These are phyloP conservation scores for Lasioglossum marginatum DNA, from an alignment of 2,888 invertebrate species.

Conservation along the genomic window DNA sequence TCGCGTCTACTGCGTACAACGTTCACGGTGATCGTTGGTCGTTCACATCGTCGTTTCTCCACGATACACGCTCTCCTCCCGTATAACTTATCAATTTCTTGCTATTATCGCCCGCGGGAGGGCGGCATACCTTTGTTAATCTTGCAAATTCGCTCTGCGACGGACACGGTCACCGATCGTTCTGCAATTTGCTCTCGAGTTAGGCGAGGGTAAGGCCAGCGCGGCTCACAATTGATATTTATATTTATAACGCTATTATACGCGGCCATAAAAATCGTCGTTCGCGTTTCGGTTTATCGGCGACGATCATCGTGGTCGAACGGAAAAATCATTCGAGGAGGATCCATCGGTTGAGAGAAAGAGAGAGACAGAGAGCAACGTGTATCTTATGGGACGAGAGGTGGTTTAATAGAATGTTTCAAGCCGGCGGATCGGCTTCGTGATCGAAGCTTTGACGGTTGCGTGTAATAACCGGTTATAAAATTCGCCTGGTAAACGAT, in stretches of 20 bases:
- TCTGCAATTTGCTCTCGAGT: constrained; percentile 37
- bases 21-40: constrained; percentile 21
- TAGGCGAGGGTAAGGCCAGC: not conserved
- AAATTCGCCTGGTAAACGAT: constrained; percentile 28
- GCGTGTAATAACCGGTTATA: constrained; percentile 43
- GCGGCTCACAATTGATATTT: constrained; percentile 48
- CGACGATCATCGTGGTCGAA: constrained; percentile 14
- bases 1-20: constrained; percentile 15
- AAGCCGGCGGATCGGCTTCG: constrained; percentile 2
- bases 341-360: not conserved
- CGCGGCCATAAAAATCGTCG: constrained; percentile 26
- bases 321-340: constrained; percentile 14
- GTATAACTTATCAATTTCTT: constrained; percentile 65
- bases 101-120: constrained; percentile 51
- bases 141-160: constrained; percentile 52
- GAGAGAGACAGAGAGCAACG: not conserved
- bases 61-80: constrained; percentile 36
- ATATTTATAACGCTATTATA: constrained; percentile 42
- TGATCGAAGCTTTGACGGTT: constrained; percentile 22
- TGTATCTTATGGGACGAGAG: not conserved
- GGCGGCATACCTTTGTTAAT: constrained; percentile 52
- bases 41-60: constrained; percentile 39
- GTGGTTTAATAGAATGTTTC: constrained; percentile 23
- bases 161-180: constrained; percentile 12
- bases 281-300: constrained; percentile 39